Evolutionary conservation across 2,113 vertebrate genomes (phyloP), one percentile per base, ranked within the genome.

Genomic region (Clarias gariepinus): DNA sequence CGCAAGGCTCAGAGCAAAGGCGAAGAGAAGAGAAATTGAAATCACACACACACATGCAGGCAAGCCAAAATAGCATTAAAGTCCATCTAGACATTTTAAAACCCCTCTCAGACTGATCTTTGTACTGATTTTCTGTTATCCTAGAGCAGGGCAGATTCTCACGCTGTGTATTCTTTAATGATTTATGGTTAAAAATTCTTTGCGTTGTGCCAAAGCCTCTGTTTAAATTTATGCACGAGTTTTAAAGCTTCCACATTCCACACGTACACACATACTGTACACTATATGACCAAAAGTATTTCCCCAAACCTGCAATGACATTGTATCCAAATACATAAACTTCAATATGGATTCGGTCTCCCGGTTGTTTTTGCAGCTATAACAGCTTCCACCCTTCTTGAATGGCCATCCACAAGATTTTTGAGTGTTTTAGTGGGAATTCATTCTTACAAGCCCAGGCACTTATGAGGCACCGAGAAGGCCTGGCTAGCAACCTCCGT

Each of bases 241-340:
- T 76, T 74, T 25, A 85, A 81, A 87, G 89, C 64, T 23, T 68
- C 80, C 81, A 21, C 18, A 9, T 33, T 71, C n/a, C n/a, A n/a
- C n/a, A n/a, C n/a, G n/a, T n/a, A n/a, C n/a, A n/a, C n/a, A n/a
- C n/a, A n/a, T n/a, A n/a, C n/a, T n/a, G n/a, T n/a, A 68, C 66
- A 68, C 28, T 47, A 47, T 47, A 47, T 47, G 47, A 47, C 6
- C 47, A 47, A 47, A 47, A 47, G 47, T 47, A 47, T 8, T 47
- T 47, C 47, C 47, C 47, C 47, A 47, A 47, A 47, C 8, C 6
- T 47, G 47, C 47, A 7, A 47, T 47, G 47, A 47, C 47, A 47
- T 47, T 47, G 47, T 7, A 47, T 47, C 47, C 6, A 47, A 47
- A 47, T 7, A 47, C 47, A 47, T 47, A 47, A 8, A 47, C 47